Evolutionary conservation across 1,140 invertebrate species (phyloP), one percentile per base, ranked within the genome.

Genomic region (Pachyrhynchus sulphureomaculatus): DNA sequence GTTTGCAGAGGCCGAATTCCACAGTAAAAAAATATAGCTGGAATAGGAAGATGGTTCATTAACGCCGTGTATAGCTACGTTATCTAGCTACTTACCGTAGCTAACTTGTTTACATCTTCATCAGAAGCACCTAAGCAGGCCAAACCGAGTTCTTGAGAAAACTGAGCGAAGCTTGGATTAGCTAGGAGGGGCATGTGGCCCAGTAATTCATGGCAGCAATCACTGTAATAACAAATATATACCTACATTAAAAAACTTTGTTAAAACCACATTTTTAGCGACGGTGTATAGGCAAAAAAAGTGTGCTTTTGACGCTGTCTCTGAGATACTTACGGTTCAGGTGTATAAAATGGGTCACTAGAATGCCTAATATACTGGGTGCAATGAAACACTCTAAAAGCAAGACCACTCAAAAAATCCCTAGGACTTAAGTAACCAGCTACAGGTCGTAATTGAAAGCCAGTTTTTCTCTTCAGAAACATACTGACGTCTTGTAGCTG

Each of bases 1-100:
- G 90, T 71, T 94, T 94, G 75, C 95, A 98, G 15, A 98, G 74
- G 0, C 96, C 96, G 75, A 98, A 98, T 74, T 98, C 96, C 39
- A 99, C 92, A 0, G 96, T 98, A 76, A 99, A 99, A 77, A 99
- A 99, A 72, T 99, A 99, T 9, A 96, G 84, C 96, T 98, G 76
- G 13, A 82, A 48, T 21, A 41, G n/a, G 33, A 34, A 34, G n/a
- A 9, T 34, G 33, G 33, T 34, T 34, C 8, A 34, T 34, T 34
- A 34, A 34, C n/a, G n/a, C n/a, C n/a, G n/a, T 9, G 8, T n/a
- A 34, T 34, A 34, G n/a, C n/a, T 34, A 34, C 8, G 8, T 34
- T 34, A 9, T 34, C 8, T 34, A 21, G 32, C 51, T 36, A 51
- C 45, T 64, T 56, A 97, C 95, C 64, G 96, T 98, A 0, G 95